Percentiles rank a stretch among this genome's conserved stretches.
Evolutionary conservation across 2,888 invertebrate genomes (phyloP).

Genomic region (Oxystoma pomonae): DNA sequence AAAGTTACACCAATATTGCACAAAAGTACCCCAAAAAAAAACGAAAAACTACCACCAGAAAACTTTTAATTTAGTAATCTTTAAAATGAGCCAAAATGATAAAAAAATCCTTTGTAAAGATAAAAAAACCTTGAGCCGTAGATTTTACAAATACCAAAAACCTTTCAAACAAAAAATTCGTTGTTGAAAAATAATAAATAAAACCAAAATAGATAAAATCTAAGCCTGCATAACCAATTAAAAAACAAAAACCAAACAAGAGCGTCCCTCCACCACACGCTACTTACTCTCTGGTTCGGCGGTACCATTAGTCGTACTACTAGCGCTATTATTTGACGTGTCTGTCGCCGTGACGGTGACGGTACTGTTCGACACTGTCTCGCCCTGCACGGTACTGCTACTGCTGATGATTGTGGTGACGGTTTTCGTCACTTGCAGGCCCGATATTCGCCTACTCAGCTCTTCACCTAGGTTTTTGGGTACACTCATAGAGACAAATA

Average conservation of each 20-base stretch:
- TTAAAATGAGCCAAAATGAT: too few relatives aligned
- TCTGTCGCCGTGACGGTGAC: conserved; percentile 25
- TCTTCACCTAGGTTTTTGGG: conserved; percentile 41
- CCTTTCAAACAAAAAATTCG: too few relatives aligned
- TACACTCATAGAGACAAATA: background rate
- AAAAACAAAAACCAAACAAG: background rate
- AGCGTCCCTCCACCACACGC: background rate
- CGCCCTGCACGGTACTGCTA: conserved; percentile 34
- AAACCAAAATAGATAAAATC: too few relatives aligned
- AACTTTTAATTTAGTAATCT: too few relatives aligned
- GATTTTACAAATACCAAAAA: too few relatives aligned
- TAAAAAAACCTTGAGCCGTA: too few relatives aligned
- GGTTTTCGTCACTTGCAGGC: conserved; percentile 57
- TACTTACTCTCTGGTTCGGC: background rate
- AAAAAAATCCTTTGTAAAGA: too few relatives aligned
- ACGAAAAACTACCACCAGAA: too few relatives aligned
- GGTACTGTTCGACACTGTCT: conserved; percentile 19
- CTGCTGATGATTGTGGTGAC: conserved; percentile 56
- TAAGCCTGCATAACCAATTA: too few relatives aligned
- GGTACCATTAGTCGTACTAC: background rate
- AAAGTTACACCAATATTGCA: too few relatives aligned
- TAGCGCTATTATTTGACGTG: background rate
- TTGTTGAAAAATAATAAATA: too few relatives aligned
- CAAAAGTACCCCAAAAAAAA: too few relatives aligned
- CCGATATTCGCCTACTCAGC: conserved; percentile 41